Base-by-base conservation (phyloP, 1,140 invertebrate species). In the Drosophila aff. region DNA sequence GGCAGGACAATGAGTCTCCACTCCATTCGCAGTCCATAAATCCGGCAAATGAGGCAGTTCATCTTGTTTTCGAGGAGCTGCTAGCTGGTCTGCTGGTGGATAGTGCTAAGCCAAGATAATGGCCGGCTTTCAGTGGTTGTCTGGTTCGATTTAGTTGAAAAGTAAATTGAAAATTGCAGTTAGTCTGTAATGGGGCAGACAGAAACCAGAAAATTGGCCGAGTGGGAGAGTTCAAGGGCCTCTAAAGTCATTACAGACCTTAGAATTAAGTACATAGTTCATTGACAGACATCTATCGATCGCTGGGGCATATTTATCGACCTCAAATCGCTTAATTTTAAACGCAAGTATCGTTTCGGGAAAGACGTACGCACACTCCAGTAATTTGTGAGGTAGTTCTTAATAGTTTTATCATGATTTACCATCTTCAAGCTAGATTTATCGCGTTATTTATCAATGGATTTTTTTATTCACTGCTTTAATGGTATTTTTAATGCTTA, bases 21-120 rank as follows among this genome's bases (percentile, higher is more conserved):
- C 36, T 76, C 33, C 82, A 79, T 87, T 86, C 83, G 85, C 82
- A 87, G 83, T 65, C 83, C 83, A 86, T 86, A 86, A 86, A 86
- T 86, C 83, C 62, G 76, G 40, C 66, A 82, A 86, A 86, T 86
- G 82, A 79, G 82, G 63, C 82, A 79, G 79, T 86, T 68, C 81
- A 86, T 86, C 82, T 82, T 67, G 43, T 62, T 66, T 58, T n/a
- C 28, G 33, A 33, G 33, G 13, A 43, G 38, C 43, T 21, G 58
- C 46, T 38, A 21, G 50, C n/a, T 15, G 50, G 28, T 4, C 52
- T 50, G 31, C 16, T 36, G 26, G 28, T 41, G 73, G 46, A 59
- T 57, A 60, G 67, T 69, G 67, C 67, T 69, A 69, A 69, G 47
- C 64, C 46, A 67, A 68, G 67, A 69, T 69, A 69, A 69, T 69